Evolutionary conservation across 2,888 invertebrate genomes (phyloP), one percentile per base, ranked within the genome.

Genomic region (Neoaliturus tenellus): DNA sequence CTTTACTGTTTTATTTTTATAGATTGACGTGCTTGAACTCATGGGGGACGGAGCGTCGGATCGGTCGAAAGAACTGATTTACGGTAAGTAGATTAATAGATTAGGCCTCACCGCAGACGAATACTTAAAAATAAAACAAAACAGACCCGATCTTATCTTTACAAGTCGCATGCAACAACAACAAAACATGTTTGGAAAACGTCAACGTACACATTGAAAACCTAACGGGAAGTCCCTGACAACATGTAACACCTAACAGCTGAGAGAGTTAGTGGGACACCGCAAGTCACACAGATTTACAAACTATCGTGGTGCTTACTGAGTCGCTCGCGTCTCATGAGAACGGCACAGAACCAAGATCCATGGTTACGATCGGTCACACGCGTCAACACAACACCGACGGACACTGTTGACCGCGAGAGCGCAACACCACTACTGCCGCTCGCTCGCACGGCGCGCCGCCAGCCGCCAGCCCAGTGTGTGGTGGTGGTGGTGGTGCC

Each of bases 251-350:
- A 69, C 1, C 6, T n/a, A 33, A 69, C 69, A 67, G 12, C n/a
- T 23, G 17, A 62, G 62, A 6, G 39, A 69, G 67, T 35, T 55
- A 67, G 33, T 62, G 25, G 20, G 33, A 33, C 69, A 62, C 62
- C 17, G n/a, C 3, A 12, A 31, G 31, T 67, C 31, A 31, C 67
- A 33, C 10, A 31, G 20, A 1, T 4, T 28, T 25, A 5, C 4
- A 28, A 33, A 67, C 67, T 67, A 67, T 14, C 20, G 28, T 14
- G 14, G 5, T 39, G 75, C 75, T 75, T 75, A 75, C 75, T 41
- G 28, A 75, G 14, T 28, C 75, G 75, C 14, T 75, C 75, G 25
- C 75, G 75, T 23, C 31, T 75, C 75, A 75, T 75, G 44, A 17
- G 44, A 75, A 20, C 75, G 75, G 44, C 44, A 75, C 75, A 75